Base-by-base conservation (phyloP, 2,113 vertebrate species). In the Zosterops lateralis region DNA sequence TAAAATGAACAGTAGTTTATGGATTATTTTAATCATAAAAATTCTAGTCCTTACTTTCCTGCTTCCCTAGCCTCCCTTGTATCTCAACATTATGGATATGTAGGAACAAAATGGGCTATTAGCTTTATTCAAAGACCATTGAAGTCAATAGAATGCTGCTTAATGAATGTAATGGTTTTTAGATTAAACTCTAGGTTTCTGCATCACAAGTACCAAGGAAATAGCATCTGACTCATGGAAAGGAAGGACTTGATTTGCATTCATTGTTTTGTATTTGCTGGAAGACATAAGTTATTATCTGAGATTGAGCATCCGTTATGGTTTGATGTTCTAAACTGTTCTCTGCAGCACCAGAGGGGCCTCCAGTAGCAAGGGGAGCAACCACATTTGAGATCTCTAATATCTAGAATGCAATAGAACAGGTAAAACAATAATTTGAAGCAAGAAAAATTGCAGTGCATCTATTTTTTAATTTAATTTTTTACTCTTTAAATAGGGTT, bases 101-200 rank as follows among this genome's bases (percentile, higher is more conserved):
- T 50, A 88, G 67, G 75, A 96, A 88, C 40, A 95, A 84, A 95
- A 83, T 18, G 84, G 48, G 72, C 87, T 76, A 58, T 91, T 84
- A 93, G 72, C 47, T 79, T 91, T 91, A 92, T 74, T 83, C 82
- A 91, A 92, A 92, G 75, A 77, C 87, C 38, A 64, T 8, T 85
- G 71, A 95, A 94, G 67, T 91, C 81, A 85, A 73, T 13, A 91
- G 84, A 96, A 97, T 89, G 89, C 86, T 53, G 68, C 72, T 79
- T 90, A 91, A 91, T 87, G 60, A 95, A 79, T 88, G 85, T 66
- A 95, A 88, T 65, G 72, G n/a, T 4, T 65, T 95, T 90, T 84
- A 95, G 67, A 95, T 84, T 89, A 92, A 93, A 81, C 57, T 71
- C 65, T 40, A 87, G 74, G 74, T 81, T 93, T 70, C 78, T 64